phyloP scores from a whole-genome alignment of 2,797 vertebrate genomes.

The Bovichtus diacanthus region DNA sequence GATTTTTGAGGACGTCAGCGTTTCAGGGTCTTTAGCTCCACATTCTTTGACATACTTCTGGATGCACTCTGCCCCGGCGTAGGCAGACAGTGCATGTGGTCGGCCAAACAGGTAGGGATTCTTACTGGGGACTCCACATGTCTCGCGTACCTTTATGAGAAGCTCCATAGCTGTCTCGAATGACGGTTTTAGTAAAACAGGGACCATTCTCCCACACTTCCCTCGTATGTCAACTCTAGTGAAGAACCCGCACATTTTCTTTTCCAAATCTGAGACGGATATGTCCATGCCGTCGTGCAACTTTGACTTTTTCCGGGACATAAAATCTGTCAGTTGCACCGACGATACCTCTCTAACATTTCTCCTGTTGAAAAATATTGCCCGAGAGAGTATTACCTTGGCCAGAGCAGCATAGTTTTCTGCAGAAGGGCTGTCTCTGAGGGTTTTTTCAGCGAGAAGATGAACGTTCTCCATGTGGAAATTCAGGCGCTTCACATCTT shows the following conservation, averaged over 20 bases:
- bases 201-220: constrained; percentile 59
- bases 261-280: constrained; percentile 57
- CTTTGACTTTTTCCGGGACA: constrained; percentile 30
- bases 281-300: constrained; percentile 23
- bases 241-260: constrained; percentile 59
- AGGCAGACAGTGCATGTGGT: constrained; percentile 9
- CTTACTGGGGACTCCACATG: constrained; percentile 47
- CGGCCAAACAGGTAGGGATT: constrained; percentile 67
- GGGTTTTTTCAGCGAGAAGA: constrained; percentile 43
- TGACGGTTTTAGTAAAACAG: constrained; percentile 63
- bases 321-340: constrained; percentile 35
- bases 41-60: constrained; percentile 43
- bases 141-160: constrained; percentile 32
- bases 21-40: constrained; percentile 47
- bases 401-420: constrained; percentile 59
- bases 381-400: constrained; percentile 42
- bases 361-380: constrained; percentile 64
- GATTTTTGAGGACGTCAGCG: constrained; percentile 39
- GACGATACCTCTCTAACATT: constrained; percentile 33
- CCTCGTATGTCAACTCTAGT: constrained; percentile 60
- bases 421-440: constrained; percentile 25
- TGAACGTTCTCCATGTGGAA: constrained; percentile 61
- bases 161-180: constrained; percentile 61
- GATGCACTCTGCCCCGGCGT: constrained; percentile 42
- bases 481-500: constrained; percentile 59